phyloP scores from a whole-genome alignment of 2,113 vertebrate species.

The Rhombomys opimus region DNA sequence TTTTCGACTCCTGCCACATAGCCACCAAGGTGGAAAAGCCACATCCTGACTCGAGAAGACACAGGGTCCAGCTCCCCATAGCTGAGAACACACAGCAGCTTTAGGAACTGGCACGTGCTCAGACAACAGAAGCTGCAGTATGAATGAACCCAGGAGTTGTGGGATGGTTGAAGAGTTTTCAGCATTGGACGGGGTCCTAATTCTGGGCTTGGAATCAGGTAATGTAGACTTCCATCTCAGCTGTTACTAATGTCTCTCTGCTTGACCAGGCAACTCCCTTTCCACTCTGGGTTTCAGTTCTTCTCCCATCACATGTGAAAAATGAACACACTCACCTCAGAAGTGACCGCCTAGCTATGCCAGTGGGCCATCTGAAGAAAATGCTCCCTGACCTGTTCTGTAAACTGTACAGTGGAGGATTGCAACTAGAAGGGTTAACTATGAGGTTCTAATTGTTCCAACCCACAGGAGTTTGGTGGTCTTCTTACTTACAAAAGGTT shows the following conservation, averaged over 20 bases:
- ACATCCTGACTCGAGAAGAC: not conserved
- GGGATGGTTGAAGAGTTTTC: not conserved
- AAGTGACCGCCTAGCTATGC: not conserved
- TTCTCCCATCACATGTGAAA: not conserved
- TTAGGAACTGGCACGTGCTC: not conserved
- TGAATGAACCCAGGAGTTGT: not conserved
- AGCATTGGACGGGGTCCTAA: not conserved
- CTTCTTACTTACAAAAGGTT: constrained; percentile 66
- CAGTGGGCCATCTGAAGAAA: not conserved
- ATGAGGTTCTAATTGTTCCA: not conserved
- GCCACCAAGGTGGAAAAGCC: not conserved
- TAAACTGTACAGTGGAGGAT: not conserved
- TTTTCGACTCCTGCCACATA: not conserved
- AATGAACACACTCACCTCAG: not conserved
- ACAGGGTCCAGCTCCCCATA: not conserved
- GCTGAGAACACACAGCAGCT: not conserved
- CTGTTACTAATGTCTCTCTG: not conserved
- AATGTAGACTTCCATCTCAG: not conserved
- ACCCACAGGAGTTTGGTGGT: not conserved
- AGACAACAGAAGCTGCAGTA: not conserved
- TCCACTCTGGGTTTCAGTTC: not conserved
- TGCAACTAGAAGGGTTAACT: not conserved
- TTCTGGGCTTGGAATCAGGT: not conserved
- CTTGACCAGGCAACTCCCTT: not conserved
- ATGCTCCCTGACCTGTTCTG: not conserved